Evolutionary conservation across 1,140 invertebrate genomes (phyloP), one percentile per base, ranked within the genome.

Genomic region (Frieseomelitta varia): DNA sequence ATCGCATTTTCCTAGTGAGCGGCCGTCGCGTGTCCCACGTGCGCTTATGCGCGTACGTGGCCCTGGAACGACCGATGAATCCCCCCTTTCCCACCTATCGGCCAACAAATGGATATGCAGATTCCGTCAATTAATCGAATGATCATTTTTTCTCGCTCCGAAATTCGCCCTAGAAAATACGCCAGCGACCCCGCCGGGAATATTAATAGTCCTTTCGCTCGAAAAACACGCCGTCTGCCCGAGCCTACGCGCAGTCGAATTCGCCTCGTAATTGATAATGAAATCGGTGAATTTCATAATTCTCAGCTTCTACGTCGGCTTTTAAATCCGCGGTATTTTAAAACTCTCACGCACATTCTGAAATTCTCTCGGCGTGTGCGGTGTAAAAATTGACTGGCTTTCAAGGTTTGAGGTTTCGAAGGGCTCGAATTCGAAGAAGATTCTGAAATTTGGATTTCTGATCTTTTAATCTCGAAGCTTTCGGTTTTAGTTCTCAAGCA

Each of bases 1-100:
- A 87, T 87, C 83, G 78, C 78, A 78, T 87, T 87, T 87, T 79
- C 82, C 76, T 78, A 67, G 56, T 21, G 39, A n/a, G 19, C 65
- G 30, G 15, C 17, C 15, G 58, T 15, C 53, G 75, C 65, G 75
- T 53, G 63, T 82, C 53, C 55, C 55, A 30, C 63, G 74, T 21
- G 77, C 56, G 34, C 19, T 58, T 63, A 39, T 71, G 61, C 58
- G 69, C 77, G 69, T 51, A 53, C n/a, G 75, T 30, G 39, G n/a
- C 63, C 55, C 19, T 12, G 55, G 75, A 61, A 69, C 67, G 17
- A 51, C 75, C 67, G 24, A 84, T 84, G 75, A 78, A 84, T 71
- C 58, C 53, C 19, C 47, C 63, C 15, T 6, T 8, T 8, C 6
- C 15, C 75, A 21, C 12, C 15, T 39, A 14, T 61, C 71, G 21